Evolutionary conservation across 2,797 vertebrate genomes (phyloP).

Genomic region (Ficedula albicollis): DNA sequence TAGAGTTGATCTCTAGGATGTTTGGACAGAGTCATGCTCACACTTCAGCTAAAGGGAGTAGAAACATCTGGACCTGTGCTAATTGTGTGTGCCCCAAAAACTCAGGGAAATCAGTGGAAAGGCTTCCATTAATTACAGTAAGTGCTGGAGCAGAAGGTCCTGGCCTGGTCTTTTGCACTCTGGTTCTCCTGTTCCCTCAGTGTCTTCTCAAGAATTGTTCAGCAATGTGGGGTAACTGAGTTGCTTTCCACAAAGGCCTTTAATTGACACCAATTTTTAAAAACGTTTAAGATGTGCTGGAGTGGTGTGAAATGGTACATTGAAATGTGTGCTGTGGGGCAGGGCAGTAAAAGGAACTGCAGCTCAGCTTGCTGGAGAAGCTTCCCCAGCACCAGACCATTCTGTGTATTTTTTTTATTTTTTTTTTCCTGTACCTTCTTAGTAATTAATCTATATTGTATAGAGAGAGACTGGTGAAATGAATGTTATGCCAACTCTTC

Average conservation of each 20-base stretch:
- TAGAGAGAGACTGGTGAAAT: background rate
- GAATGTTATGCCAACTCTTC: background rate
- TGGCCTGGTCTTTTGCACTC: background rate
- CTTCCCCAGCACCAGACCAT: background rate
- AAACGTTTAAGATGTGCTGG: background rate
- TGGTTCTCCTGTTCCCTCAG: background rate
- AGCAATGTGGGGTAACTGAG: background rate
- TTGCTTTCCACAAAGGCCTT: background rate
- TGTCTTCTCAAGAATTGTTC: background rate
- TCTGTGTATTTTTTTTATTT: background rate
- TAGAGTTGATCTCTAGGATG: background rate
- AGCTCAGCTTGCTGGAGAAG: background rate
- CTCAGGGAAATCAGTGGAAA: background rate
- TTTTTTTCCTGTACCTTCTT: background rate
- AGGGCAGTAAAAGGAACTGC: background rate
- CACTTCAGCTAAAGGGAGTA: background rate
- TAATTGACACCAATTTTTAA: background rate
- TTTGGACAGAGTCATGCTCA: background rate
- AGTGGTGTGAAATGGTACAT: background rate
- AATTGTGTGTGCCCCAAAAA: background rate
- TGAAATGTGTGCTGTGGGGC: background rate
- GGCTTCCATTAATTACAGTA: background rate
- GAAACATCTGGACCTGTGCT: background rate
- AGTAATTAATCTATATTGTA: background rate
- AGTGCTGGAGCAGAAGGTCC: background rate